These are phyloP conservation scores for Ctena decussata DNA, from an alignment of 2,888 invertebrate species.

Conservation along the genomic window DNA sequence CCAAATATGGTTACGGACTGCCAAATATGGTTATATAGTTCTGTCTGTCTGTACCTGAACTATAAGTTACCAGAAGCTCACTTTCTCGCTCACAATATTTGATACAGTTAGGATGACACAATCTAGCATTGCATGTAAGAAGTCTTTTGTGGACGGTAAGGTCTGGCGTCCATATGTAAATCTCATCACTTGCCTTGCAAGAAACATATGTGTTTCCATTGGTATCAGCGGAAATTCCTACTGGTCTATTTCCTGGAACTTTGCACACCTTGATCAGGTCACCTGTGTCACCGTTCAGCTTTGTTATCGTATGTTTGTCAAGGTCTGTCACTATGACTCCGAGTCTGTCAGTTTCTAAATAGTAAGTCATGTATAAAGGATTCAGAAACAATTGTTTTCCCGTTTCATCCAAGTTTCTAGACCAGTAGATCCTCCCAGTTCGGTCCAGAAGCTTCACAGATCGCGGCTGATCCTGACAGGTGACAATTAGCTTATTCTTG, in stretches of 20 bases:
- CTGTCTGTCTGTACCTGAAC: too few species aligned
- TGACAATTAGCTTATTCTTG: not conserved
- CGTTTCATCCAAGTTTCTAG: not conserved
- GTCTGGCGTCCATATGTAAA: not conserved
- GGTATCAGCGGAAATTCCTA: not conserved
- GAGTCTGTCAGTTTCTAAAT: not conserved
- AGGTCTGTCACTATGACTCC: not conserved
- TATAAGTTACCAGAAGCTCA: not conserved
- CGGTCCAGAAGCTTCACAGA: not conserved
- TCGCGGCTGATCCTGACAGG: not conserved
- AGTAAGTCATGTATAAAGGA: not conserved
- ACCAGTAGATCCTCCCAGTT: not conserved
- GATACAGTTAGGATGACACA: not conserved
- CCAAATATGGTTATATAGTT: too few species aligned
- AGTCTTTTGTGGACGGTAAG: not conserved
- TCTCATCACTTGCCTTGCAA: not conserved
- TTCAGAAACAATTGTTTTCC: not conserved
- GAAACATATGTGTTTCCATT: not conserved
- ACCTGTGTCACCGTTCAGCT: not conserved
- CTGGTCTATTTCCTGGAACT: not conserved
- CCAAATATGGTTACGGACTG: too few species aligned
- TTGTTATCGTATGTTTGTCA: not conserved
- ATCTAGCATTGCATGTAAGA: not conserved
- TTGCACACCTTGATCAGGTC: not conserved
- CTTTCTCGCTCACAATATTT: not conserved